phyloP scores from a whole-genome alignment of 2,797 vertebrate species.

The Coluber constrictor region DNA sequence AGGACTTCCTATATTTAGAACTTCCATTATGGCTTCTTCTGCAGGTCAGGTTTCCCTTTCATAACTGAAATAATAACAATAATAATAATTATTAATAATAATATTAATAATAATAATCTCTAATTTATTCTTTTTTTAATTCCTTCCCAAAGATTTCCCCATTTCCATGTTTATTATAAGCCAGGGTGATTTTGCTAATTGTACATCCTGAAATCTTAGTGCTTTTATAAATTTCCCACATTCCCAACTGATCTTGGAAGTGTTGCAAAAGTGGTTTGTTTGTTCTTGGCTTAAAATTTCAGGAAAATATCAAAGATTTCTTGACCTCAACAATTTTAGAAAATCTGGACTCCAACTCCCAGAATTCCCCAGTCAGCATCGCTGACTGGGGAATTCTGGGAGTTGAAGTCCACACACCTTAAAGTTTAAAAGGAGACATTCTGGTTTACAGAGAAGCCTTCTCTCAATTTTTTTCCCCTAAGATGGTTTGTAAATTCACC shows the following conservation, averaged over 20 bases:
- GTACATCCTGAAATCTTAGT: conserved; percentile 21
- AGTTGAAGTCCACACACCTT: not conserved
- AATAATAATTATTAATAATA: no score
- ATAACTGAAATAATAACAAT: not conserved
- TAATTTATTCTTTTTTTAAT: not conserved
- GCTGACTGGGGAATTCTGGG: not conserved
- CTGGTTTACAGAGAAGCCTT: not conserved
- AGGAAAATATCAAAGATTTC: no score
- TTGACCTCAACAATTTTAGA: not conserved
- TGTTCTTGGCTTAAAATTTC: not conserved
- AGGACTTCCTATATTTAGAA: not conserved
- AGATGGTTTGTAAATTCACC: not conserved
- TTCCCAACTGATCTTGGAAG: no score
- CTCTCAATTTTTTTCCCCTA: not conserved
- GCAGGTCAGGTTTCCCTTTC: not conserved
- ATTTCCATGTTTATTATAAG: not conserved
- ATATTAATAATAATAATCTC: no score
- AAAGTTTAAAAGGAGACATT: not conserved
- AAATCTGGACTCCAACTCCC: not conserved
- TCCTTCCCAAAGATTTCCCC: not conserved
- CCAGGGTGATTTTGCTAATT: not conserved
- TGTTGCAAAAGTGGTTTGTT: not conserved
- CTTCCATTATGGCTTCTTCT: not conserved
- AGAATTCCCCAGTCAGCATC: not conserved
- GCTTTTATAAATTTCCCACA: not conserved